phyloP scores from a whole-genome alignment of 2,888 invertebrate genomes.

The Drosophila lutescens region DNA sequence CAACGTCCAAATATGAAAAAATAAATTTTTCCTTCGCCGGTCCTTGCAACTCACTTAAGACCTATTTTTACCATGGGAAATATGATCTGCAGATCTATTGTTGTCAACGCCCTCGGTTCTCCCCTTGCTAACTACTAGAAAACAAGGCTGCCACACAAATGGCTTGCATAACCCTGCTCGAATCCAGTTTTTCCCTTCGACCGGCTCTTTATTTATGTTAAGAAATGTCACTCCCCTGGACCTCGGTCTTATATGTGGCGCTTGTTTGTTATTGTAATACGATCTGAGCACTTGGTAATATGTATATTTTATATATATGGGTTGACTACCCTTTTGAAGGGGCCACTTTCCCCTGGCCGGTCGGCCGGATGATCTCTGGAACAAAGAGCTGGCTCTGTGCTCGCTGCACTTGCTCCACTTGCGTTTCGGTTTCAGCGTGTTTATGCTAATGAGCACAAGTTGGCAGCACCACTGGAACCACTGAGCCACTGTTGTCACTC shows the following conservation, averaged over 20 bases:
- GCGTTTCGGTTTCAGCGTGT: constrained; percentile 72
- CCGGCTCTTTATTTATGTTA: constrained; percentile 65
- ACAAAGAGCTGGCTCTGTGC: constrained; percentile 64
- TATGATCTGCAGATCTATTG: constrained; percentile 51
- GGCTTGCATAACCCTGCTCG: constrained; percentile 42
- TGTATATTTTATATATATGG: constrained; percentile 37
- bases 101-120: constrained; percentile 58
- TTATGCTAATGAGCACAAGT: constrained; percentile 74
- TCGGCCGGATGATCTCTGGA: constrained; percentile 25
- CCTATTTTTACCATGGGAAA: constrained; percentile 35
- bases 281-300: constrained; percentile 48
- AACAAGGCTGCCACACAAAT: constrained; percentile 39
- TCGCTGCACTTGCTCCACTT: constrained; percentile 71
- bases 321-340: constrained; percentile 39
- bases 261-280: constrained; percentile 51
- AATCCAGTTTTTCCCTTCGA: constrained; percentile 41
- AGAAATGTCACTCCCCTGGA: constrained; percentile 60
- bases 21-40: not conserved
- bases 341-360: constrained; percentile 66
- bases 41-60: constrained; percentile 6
- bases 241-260: constrained; percentile 38
- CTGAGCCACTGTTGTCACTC: constrained; percentile 36
- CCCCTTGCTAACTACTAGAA: constrained; percentile 43
- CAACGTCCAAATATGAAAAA: too few relatives aligned
- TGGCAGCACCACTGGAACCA: constrained; percentile 60